phyloP scores from a whole-genome alignment of 2,113 vertebrate genomes.

The Syrrhaptes paradoxus region DNA sequence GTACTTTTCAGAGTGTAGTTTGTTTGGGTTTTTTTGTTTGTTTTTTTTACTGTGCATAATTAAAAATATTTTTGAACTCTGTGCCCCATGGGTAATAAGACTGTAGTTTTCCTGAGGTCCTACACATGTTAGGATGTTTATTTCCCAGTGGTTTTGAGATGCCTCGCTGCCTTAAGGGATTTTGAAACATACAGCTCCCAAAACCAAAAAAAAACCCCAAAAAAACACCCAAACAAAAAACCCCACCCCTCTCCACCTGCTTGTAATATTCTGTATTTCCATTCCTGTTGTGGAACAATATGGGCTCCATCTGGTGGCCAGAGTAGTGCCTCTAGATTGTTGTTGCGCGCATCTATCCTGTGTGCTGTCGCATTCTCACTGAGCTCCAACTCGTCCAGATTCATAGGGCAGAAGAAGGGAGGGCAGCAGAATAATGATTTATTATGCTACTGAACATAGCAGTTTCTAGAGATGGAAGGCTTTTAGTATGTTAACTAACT shows the following conservation, averaged over 20 bases:
- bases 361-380: not conserved
- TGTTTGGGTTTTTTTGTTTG: not conserved
- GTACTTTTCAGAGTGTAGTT: not conserved
- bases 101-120: not conserved
- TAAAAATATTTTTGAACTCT: not conserved
- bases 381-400: not conserved
- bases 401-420: not conserved
- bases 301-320: slow-evolving; percentile 78
- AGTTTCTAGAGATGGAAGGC: not conserved
- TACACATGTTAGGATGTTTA: not conserved
- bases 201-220: not conserved
- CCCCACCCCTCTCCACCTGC: not conserved
- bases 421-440: not conserved
- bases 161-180: not conserved
- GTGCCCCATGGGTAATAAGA: not conserved
- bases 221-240: not conserved
- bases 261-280: not conserved
- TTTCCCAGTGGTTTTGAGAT: not conserved
- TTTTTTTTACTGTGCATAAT: not conserved
- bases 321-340: not conserved
- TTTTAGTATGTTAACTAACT: not conserved
- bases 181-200: not conserved
- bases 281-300: slow-evolving; percentile 11
- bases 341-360: not conserved
- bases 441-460: not conserved